These are phyloP conservation scores for Actenoides lindsayi DNA, from an alignment of 2,113 vertebrate species.

Conservation along the genomic window DNA sequence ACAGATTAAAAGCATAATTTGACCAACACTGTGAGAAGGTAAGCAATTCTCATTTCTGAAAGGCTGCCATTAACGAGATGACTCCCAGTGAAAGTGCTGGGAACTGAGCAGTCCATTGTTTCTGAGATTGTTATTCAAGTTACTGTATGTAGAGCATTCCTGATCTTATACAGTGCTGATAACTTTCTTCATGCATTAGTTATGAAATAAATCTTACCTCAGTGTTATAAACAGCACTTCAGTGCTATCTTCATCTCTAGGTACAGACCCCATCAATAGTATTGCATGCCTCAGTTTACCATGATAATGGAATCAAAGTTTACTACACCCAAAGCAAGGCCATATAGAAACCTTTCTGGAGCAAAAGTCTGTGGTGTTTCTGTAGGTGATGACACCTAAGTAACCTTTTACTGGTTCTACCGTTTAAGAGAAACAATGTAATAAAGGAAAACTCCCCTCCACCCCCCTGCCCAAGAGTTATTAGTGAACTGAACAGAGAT, in stretches of 20 bases:
- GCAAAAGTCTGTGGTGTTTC: neutral
- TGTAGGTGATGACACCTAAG: neutral
- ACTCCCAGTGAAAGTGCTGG: neutral
- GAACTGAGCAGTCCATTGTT: neutral
- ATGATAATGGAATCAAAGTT: neutral
- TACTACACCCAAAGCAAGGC: neutral
- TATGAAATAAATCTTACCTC: neutral
- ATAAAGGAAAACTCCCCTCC: fast-evolving
- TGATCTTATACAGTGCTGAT: neutral
- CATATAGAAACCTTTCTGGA: neutral
- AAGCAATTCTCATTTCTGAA: neutral
- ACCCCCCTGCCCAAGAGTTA: neutral
- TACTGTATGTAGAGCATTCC: neutral
- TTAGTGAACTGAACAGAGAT: neutral
- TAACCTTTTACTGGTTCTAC: neutral
- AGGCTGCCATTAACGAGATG: neutral
- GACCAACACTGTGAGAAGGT: neutral
- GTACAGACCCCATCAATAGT: neutral
- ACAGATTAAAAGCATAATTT: neutral
- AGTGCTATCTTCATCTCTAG: neutral
- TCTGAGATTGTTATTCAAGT: neutral
- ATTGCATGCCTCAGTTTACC: neutral
- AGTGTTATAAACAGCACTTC: neutral
- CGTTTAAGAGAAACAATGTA: neutral
- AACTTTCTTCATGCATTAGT: neutral